Evolutionary conservation across 2,888 invertebrate genomes (phyloP).

Genomic region (Epistrophe eligans): DNA sequence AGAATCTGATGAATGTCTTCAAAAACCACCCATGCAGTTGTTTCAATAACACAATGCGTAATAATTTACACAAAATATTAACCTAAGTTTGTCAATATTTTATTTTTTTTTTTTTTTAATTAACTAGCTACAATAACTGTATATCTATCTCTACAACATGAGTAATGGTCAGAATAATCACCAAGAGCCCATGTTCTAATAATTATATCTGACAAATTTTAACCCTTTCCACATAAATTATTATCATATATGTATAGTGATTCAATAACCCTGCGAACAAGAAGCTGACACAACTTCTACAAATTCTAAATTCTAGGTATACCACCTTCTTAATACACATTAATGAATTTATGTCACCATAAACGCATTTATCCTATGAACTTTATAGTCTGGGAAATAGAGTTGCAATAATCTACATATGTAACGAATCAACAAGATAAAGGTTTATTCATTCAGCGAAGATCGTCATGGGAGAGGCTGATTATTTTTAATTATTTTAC

Average conservation of each 20-base stretch:
- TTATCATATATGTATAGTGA: background rate
- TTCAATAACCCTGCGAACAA: constrained; percentile 9
- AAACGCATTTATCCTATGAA: constrained; percentile 47
- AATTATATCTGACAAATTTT: constrained; percentile 12
- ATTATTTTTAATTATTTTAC: no score
- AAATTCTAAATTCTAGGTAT: background rate
- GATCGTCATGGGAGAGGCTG: no score
- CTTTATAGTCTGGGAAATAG: background rate
- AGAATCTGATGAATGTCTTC: background rate
- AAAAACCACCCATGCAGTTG: background rate
- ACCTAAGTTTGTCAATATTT: background rate
- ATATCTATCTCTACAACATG: background rate
- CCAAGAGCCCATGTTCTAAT: constrained; percentile 6
- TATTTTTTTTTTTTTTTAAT: background rate
- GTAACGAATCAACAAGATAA: background rate
- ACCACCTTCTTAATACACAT: constrained; percentile 13
- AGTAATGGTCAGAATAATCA: constrained; percentile 13
- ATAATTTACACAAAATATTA: background rate
- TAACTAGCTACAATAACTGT: background rate
- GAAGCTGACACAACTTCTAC: background rate
- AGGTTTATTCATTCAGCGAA: no score
- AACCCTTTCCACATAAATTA: constrained; percentile 12
- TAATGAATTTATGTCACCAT: constrained; percentile 58
- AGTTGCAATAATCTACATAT: background rate
- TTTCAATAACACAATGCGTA: no score